These are phyloP conservation scores for Plebejus anna DNA, from an alignment of 2,888 invertebrate genomes.

Conservation along the genomic window DNA sequence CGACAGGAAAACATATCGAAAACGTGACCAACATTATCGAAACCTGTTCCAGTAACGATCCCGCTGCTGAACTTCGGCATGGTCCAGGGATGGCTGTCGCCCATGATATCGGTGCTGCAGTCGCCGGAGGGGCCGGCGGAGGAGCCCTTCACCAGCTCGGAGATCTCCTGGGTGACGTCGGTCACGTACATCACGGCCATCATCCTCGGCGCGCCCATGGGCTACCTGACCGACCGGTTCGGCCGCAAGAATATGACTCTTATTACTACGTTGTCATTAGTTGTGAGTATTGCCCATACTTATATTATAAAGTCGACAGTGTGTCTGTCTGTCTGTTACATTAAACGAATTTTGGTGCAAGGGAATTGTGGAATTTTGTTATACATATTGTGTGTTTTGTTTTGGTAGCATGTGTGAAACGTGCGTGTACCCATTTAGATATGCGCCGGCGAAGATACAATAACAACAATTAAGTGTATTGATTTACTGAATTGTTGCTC, in stretches of 20 bases:
- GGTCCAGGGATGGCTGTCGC: constrained; percentile 73
- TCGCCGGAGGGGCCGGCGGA: constrained; percentile 57
- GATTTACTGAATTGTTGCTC: too few species aligned
- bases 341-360: too few species aligned
- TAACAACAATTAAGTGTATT: too few species aligned
- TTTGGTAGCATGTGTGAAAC: too few species aligned
- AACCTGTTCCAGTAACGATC: constrained; percentile 58
- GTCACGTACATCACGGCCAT: constrained; percentile 74
- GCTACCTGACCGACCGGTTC: constrained; percentile 64
- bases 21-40: neutral
- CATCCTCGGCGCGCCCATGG: constrained; percentile 68
- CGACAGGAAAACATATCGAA: neutral
- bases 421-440: too few species aligned
- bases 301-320: too few species aligned
- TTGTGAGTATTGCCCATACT: constrained; percentile 54
- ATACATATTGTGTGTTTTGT: too few species aligned
- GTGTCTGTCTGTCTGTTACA: too few species aligned
- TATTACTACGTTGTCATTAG: constrained; percentile 61
- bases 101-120: constrained; percentile 68
- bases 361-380: too few species aligned
- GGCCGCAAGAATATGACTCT: constrained; percentile 70
- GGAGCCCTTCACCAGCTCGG: constrained; percentile 55
- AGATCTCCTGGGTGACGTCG: constrained; percentile 69
- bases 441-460: too few species aligned
- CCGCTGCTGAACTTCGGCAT: constrained; percentile 70